These are phyloP conservation scores for Pseudococcus viburni DNA, from an alignment of 2,888 invertebrate genomes.

Conservation along the genomic window DNA sequence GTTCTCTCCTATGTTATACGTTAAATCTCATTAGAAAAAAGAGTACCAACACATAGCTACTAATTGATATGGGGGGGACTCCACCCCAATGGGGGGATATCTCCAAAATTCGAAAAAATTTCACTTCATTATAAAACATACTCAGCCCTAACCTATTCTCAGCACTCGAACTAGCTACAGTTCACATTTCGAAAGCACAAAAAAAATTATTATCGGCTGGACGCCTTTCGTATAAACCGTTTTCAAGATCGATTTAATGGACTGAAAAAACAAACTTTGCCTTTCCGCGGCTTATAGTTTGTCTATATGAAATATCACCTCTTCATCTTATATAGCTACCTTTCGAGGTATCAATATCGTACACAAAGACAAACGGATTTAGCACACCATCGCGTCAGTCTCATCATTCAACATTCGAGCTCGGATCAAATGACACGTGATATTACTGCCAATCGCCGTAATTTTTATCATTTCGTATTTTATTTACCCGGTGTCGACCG, in stretches of 20 bases:
- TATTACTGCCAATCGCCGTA: background rate
- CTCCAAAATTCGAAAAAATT: too few relatives aligned
- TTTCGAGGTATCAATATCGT: background rate
- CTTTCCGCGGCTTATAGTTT: too few relatives aligned
- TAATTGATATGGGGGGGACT: too few relatives aligned
- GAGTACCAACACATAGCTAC: too few relatives aligned
- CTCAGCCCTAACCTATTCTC: too few relatives aligned
- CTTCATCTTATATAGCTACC: background rate
- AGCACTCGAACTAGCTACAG: background rate
- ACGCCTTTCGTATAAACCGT: background rate
- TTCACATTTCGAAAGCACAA: background rate
- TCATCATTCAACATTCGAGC: constrained; percentile 3
- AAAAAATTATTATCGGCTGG: constrained; percentile 11
- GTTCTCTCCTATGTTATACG: too few relatives aligned
- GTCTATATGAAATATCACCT: background rate
- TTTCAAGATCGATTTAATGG: background rate
- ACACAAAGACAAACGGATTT: background rate
- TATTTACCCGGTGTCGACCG: background rate
- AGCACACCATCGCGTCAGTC: background rate
- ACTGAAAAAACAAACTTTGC: background rate
- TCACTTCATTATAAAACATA: too few relatives aligned
- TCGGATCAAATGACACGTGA: constrained; percentile 11
- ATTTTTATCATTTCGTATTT: background rate
- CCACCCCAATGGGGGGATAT: too few relatives aligned
- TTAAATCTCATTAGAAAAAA: too few relatives aligned